Conservation (phyloP, 2,797 vertebrate species). For the Calcarius lapponicus region DNA sequence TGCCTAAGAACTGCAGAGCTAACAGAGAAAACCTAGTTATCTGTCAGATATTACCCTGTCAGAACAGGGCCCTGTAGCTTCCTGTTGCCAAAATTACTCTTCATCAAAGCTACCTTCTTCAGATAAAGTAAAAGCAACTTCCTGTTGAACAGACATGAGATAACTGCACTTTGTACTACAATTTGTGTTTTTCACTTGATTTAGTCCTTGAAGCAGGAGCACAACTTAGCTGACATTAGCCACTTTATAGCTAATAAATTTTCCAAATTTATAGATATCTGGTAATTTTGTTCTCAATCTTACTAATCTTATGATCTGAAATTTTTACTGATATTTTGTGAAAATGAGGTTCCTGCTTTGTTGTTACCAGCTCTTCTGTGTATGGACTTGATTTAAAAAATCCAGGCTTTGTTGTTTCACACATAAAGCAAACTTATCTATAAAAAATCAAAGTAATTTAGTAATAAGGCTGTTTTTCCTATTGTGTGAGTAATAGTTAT, state of each 20-base stretch:
- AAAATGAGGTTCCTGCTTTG: background rate
- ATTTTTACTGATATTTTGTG: background rate
- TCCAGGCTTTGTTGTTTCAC: background rate
- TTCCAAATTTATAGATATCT: background rate
- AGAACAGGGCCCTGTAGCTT: background rate
- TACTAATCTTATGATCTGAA: background rate
- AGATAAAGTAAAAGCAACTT: background rate
- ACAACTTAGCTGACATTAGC: background rate
- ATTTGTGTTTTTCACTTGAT: background rate
- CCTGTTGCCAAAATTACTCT: conserved; percentile 6
- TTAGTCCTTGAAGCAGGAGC: background rate
- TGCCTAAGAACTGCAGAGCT: background rate
- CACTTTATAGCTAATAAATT: background rate
- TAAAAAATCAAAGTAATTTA: background rate
- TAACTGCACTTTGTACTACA: background rate
- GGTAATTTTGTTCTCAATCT: background rate
- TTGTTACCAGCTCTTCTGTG: background rate
- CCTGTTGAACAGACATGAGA: background rate
- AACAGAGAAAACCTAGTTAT: background rate
- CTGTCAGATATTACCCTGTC: background rate
- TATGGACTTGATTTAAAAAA: background rate
- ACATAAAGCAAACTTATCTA: background rate
- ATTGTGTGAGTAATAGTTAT: background rate
- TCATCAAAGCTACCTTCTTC: background rate
- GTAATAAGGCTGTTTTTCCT: background rate